phyloP scores from a whole-genome alignment of 2,113 vertebrate species.

The Tylochromis polylepis region DNA sequence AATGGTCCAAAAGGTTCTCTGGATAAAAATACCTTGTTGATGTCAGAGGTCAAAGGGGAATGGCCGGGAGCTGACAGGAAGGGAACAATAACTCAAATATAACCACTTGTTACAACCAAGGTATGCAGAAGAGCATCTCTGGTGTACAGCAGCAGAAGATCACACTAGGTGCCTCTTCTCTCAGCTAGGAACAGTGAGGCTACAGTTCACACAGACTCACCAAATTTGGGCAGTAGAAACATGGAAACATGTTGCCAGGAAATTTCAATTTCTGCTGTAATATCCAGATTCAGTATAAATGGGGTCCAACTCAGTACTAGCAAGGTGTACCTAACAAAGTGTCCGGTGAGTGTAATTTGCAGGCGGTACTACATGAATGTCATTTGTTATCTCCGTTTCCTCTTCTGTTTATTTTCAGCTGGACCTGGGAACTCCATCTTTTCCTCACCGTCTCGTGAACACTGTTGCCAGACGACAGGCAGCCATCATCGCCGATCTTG shows the following conservation, averaged over 20 bases:
- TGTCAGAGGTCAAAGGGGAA: neutral
- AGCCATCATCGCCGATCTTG: conserved; percentile 81
- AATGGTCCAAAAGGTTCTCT: neutral
- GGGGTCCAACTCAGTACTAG: neutral
- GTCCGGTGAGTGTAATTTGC: neutral
- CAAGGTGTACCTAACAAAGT: neutral
- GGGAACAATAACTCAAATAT: neutral
- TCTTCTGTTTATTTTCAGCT: conserved; percentile 70
- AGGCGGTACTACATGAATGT: neutral
- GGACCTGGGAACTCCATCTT: conserved; percentile 84
- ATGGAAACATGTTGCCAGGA: neutral
- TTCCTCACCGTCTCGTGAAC: conserved; percentile 76
- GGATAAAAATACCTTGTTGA: neutral
- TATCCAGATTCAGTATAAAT: too few relatives aligned
- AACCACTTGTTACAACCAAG: neutral
- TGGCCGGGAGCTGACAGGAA: neutral
- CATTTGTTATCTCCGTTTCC: neutral
- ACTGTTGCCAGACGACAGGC: conserved; percentile 80
- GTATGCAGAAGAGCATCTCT: neutral
- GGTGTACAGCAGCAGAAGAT: neutral
- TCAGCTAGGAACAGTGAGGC: neutral
- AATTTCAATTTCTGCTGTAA: neutral
- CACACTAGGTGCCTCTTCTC: neutral
- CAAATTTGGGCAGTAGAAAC: neutral
- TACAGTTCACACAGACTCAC: neutral